Percentiles rank a stretch among this genome's conserved stretches.
These are phyloP conservation scores for Monodelphis domestica DNA, from an alignment of 2,797 vertebrate species.

Conservation along the genomic window DNA sequence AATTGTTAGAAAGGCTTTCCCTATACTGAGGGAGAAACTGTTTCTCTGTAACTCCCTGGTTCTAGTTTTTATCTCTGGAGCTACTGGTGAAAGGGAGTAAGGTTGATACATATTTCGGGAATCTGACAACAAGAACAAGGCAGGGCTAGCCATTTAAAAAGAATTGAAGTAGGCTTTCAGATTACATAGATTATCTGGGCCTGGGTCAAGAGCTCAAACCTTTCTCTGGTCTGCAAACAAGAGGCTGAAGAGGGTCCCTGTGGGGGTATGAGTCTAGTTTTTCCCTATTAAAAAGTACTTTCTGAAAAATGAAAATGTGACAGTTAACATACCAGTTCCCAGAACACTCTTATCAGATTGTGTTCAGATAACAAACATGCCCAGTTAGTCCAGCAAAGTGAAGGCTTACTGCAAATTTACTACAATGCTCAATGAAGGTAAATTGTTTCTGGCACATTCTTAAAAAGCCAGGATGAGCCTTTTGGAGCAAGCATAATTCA, in stretches of 20 bases:
- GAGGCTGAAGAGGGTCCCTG: neutral
- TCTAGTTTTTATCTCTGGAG: neutral
- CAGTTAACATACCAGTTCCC: neutral
- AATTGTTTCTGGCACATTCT: slow-evolving; percentile 13
- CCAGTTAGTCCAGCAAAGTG: neutral
- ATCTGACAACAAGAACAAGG: neutral
- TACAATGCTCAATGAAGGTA: slow-evolving; percentile 26
- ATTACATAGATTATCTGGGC: too few relatives aligned
- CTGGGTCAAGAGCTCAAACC: neutral
- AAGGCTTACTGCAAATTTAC: slow-evolving; percentile 20
- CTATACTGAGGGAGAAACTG: neutral
- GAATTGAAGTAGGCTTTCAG: neutral
- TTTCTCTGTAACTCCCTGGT: neutral
- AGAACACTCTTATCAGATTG: neutral
- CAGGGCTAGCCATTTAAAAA: neutral
- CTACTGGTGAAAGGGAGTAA: neutral
- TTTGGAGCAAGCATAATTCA: neutral
- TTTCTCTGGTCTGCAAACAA: neutral
- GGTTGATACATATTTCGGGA: neutral
- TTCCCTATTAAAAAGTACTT: slow-evolving; percentile 20
- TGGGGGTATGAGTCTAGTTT: neutral
- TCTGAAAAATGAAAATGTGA: slow-evolving; percentile 31
- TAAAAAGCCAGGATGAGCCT: neutral
- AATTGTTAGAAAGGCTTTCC: neutral
- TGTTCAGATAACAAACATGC: neutral